Conservation (phyloP, 2,888 invertebrate genomes). For the Zelleria hepariella region DNA sequence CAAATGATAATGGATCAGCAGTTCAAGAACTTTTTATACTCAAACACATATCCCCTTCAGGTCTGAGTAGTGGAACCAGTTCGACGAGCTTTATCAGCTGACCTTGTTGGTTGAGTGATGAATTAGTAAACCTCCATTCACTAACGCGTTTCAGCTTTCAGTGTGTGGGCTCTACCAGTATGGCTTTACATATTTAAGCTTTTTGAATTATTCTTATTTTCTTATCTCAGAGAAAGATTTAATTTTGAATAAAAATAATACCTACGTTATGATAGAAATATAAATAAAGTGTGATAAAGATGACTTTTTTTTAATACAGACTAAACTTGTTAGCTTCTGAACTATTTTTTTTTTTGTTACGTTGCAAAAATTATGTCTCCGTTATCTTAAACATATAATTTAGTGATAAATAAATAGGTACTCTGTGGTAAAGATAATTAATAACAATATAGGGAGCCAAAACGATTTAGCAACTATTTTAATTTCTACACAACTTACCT, state of each 20-base stretch:
- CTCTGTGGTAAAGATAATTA: background rate
- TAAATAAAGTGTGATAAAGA: no score
- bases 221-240: no score
- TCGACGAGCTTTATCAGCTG: background rate
- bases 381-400: no score
- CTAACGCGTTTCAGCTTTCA: slow-evolving; percentile 1
- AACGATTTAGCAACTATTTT: background rate
- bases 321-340: no score
- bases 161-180: background rate
- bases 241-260: no score
- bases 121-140: background rate
- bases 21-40: background rate
- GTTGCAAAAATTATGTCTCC: no score
- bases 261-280: no score
- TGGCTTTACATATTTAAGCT: no score
- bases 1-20: slow-evolving; percentile 1
- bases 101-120: background rate
- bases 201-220: no score
- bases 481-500: background rate
- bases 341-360: no score
- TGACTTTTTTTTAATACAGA: no score
- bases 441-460: background rate
- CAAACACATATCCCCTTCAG: background rate
- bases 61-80: background rate
- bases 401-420: no score